Percentiles rank a stretch among this genome's conserved stretches.
Conservation (phyloP, 92 coral and sea anemone species). For the Porites divaricata region DNA sequence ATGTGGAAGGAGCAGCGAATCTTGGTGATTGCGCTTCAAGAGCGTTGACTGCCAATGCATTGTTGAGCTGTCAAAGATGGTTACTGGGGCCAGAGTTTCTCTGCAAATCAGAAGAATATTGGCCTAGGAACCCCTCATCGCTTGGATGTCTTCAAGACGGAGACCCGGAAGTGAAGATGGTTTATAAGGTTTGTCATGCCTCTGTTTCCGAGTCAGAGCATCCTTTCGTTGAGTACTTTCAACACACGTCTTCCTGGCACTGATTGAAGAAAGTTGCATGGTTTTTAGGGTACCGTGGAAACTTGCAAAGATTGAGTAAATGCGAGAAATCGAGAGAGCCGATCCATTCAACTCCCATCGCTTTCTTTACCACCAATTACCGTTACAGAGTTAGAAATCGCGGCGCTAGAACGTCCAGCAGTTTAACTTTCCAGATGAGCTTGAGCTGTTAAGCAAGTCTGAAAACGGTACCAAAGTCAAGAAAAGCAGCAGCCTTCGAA, state of each 20-base stretch:
- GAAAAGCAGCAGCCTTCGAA: background rate
- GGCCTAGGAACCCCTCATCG: background rate
- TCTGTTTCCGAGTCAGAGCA: no score
- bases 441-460: background rate
- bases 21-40: slow-evolving; percentile 32
- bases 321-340: background rate
- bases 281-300: no score
- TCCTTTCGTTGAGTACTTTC: no score
- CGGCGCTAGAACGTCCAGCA: background rate
- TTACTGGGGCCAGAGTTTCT: slow-evolving; percentile 24
- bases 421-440: background rate
- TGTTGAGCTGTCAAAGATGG: slow-evolving; percentile 23
- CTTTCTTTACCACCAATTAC: background rate
- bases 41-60: slow-evolving; percentile 7
- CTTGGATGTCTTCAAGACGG: background rate
- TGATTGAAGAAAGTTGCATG: no score
- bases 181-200: background rate
- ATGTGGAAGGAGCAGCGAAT: slow-evolving; percentile 11
- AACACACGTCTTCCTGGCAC: no score
- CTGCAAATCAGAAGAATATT: background rate
- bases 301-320: no score
- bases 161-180: background rate
- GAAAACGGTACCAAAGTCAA: no score
- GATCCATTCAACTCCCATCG: background rate
- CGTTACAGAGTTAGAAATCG: background rate